A percentile compares a stretch with the other conserved stretches of the same genome.
Evolutionary conservation across 2,797 vertebrate genomes (phyloP).

Genomic region (Bufotes viridis): DNA sequence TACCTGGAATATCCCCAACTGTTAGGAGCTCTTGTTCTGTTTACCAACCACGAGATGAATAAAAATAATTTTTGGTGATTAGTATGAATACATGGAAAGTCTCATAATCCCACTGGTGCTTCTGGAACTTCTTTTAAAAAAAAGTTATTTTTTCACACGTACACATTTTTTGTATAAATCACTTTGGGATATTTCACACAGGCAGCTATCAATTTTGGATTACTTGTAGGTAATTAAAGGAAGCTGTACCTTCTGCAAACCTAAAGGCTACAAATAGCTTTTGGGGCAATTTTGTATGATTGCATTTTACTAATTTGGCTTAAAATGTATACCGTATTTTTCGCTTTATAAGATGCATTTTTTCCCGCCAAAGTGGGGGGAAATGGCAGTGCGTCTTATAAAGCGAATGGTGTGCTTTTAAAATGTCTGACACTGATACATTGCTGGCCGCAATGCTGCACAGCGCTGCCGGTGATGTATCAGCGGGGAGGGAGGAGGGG

Average conservation of each 20-base stretch:
- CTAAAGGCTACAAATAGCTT: no score
- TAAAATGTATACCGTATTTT: no score
- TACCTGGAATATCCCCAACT: conserved; percentile 73
- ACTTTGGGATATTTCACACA: neutral
- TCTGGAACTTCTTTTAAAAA: neutral
- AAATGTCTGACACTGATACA: no score
- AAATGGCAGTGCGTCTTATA: no score
- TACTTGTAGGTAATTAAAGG: neutral
- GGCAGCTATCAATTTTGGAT: neutral
- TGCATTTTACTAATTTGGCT: no score
- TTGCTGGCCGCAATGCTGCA: no score
- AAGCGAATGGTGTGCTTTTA: no score
- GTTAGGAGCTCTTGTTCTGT: conserved; percentile 60
- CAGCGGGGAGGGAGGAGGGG: no score
- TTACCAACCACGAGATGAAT: conserved; percentile 43
- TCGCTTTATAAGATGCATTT: no score
- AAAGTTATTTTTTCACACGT: neutral
- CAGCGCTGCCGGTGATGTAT: no score
- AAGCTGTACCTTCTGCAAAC: neutral
- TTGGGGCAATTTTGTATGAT: no score
- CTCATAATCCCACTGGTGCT: neutral
- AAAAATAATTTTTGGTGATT: conserved; percentile 40
- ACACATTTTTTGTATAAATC: neutral
- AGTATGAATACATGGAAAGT: conserved; percentile 30
- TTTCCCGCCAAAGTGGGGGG: no score